phyloP scores from a whole-genome alignment of 2,888 invertebrate genomes.

The Lutraria lutraria region DNA sequence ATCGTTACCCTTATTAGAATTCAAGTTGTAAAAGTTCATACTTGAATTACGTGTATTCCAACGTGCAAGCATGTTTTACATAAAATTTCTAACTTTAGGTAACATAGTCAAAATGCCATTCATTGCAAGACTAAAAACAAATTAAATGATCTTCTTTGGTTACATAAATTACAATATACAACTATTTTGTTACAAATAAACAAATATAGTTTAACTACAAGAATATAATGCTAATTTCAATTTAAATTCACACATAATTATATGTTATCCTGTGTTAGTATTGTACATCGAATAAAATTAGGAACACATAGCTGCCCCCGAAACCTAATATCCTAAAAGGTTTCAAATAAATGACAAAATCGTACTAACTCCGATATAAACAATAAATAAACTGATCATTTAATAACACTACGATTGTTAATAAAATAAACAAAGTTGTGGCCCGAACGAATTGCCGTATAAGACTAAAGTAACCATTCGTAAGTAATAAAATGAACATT shows the following conservation, averaged over 20 bases:
- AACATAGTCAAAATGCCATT: no score
- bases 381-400: slow-evolving; percentile 56
- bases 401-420: slow-evolving; percentile 41
- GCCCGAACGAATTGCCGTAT: slow-evolving; percentile 48
- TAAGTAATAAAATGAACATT: slow-evolving; percentile 69
- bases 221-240: neutral
- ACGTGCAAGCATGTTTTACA: no score
- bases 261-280: neutral
- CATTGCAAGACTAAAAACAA: no score
- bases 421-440: slow-evolving; percentile 67
- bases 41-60: no score
- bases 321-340: slow-evolving; percentile 11
- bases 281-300: neutral
- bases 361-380: slow-evolving; percentile 48
- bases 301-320: neutral
- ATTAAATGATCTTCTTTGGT: no score
- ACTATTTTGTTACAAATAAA: no score
- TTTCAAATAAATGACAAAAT: slow-evolving; percentile 27
- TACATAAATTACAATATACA: no score
- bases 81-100: no score
- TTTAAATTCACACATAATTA: slow-evolving; percentile 3
- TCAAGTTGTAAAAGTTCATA: no score
- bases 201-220: neutral
- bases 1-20: no score
- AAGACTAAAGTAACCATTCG: slow-evolving; percentile 61